These are phyloP conservation scores for Ancistrus triradiatus DNA, from an alignment of 2,113 vertebrate species.

Conservation along the genomic window DNA sequence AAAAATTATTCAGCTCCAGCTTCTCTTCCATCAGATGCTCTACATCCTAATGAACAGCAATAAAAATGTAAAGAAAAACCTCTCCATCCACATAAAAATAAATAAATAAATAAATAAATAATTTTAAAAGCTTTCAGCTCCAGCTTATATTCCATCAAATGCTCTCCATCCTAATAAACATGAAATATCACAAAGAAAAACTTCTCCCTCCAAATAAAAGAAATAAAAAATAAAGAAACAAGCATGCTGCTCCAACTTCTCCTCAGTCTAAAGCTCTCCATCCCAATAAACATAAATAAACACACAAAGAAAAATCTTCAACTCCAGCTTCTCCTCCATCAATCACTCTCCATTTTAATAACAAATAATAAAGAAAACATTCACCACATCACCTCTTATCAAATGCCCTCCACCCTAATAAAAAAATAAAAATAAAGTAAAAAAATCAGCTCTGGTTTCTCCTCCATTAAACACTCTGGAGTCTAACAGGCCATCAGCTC, in stretches of 20 bases:
- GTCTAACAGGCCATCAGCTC: no score
- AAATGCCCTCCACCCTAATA: no score
- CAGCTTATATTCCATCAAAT: not conserved
- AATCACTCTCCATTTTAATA: constrained; percentile 85
- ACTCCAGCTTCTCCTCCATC: not conserved
- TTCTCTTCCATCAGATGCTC: constrained; percentile 65
- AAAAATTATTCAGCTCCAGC: no score
- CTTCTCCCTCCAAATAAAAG: no score
- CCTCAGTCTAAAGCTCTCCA: constrained; percentile 80
- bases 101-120: not conserved
- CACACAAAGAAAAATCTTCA: not conserved
- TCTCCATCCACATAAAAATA: not conserved
- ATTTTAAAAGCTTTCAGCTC: not conserved
- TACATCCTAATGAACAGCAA: constrained; percentile 70
- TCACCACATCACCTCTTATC: no score
- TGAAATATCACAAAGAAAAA: not conserved
- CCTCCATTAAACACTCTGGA: no score
- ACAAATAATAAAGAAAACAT: no score
- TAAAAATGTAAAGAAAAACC: no score
- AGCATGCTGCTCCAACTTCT: constrained; percentile 81
- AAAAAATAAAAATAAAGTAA: not conserved
- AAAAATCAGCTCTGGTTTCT: no score
- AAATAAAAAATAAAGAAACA: not conserved
- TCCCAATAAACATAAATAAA: constrained; percentile 61
- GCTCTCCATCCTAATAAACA: no score